Base-by-base conservation (phyloP, 37 sponge, comb jelly and placozoan species). In the Crambe crambe region DNA sequence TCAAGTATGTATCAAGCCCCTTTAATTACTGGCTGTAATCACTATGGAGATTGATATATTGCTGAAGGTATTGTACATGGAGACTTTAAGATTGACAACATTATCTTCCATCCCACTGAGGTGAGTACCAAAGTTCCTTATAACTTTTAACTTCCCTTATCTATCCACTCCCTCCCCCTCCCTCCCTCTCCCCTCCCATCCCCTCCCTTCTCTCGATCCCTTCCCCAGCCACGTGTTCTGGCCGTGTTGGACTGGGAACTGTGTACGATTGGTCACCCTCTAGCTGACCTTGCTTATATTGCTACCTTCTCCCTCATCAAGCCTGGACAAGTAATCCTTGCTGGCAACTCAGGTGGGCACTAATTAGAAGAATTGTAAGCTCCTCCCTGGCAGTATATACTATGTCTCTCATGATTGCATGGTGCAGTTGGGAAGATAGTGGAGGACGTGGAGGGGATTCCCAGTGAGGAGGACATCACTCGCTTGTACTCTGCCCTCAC, bases 221-320 rank as follows among this genome's bases (percentile, higher is more conserved):
- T 17, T 36, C 38, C 36, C 0, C 70, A 90, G 91, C 91, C 95
- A 38, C 59, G 84, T n/a, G 91, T 94, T 42, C 40, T 87, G 34
- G 95, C 91, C 43, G 95, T 94, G 57, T 60, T 94, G 44, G 95
- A 94, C 91, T 94, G 95, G 95, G 95, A 94, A 58, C 40, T 94
- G 68, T 80, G 86, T 38, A 83, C 95, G 30, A 57, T 94, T 29
- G 95, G 95, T 18, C 76, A 90, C 40, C 91, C 91, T 27, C 58
- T 87, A 8, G 54, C 80, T 80, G 95, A 94, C 58, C 30, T 94
- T 31, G 92, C 84, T 3, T 84, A 60, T 54, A 9, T 81, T 8
- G 37, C 64, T 0, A 65, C 85, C 73, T 76, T 85, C 60, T 85
- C 62, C 37, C 56, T 80, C 27, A 62, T 62, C 21, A 61, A 60